Percentiles rank a stretch among this genome's conserved stretches.
These are phyloP conservation scores for Sarcophaga variegata DNA, from an alignment of 2,888 invertebrate genomes.

Conservation along the genomic window DNA sequence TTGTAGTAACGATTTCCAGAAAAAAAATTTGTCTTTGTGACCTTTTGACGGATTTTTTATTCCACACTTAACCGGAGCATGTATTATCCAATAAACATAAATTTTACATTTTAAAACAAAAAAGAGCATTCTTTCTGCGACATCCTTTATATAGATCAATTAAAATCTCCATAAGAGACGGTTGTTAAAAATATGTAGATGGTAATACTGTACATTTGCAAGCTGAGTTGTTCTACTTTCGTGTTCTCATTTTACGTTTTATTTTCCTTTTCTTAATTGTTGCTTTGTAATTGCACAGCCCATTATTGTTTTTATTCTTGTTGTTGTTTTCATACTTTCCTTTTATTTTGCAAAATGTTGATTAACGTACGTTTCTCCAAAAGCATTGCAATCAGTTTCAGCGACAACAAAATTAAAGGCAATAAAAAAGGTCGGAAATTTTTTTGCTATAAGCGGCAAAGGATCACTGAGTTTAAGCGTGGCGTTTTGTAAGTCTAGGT, in stretches of 20 bases:
- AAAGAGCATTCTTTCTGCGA: no score
- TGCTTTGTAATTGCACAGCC: constrained; percentile 45
- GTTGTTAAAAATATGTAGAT: no score
- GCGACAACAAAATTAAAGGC: constrained; percentile 19
- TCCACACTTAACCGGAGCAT: no score
- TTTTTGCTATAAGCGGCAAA: constrained; percentile 18
- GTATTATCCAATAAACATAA: no score
- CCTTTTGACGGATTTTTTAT: no score
- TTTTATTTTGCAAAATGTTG: constrained; percentile 46
- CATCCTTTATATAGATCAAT: no score
- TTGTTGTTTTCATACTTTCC: not conserved
- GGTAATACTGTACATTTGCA: no score
- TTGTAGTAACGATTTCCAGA: no score
- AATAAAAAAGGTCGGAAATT: not conserved
- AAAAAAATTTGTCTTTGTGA: no score
- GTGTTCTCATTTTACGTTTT: not conserved
- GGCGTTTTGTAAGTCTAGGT: constrained; percentile 42
- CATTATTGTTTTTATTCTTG: not conserved
- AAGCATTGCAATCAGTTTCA: constrained; percentile 52
- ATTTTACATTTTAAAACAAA: no score
- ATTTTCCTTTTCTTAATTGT: constrained; percentile 22
- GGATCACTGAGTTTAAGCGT: not conserved
- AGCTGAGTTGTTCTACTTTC: not conserved
- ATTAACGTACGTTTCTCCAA: constrained; percentile 60
- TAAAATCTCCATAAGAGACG: no score